phyloP scores from a whole-genome alignment of 2,888 invertebrate genomes.

The Leptogaster cylindrica region DNA sequence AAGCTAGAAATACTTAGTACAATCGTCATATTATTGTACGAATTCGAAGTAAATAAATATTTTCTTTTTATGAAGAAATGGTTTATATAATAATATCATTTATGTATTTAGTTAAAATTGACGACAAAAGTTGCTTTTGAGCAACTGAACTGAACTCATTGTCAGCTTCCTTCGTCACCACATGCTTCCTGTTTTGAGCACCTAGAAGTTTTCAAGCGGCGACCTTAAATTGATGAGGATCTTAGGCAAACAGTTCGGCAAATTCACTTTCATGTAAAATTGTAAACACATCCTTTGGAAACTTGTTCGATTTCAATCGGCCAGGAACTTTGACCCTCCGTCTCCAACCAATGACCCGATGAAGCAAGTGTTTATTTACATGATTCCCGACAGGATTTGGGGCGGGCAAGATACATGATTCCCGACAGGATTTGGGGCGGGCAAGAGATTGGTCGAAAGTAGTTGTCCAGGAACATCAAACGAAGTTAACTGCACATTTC shows the following conservation, averaged over 20 bases:
- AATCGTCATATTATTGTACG: conserved; percentile 20
- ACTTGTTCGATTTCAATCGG: conserved; percentile 10
- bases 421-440: neutral
- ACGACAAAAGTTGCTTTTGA: neutral
- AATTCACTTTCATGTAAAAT: conserved; percentile 30
- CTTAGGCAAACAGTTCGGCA: conserved; percentile 10
- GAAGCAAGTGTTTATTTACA: conserved; percentile 23
- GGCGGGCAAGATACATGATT: neutral
- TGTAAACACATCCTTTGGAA: conserved; percentile 7
- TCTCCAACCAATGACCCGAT: neutral
- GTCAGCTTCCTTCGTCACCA: no score
- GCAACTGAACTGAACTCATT: no score
- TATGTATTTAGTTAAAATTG: neutral
- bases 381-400: neutral
- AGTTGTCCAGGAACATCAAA: no score
- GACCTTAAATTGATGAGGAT: conserved; percentile 22
- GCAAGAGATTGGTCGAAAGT: no score
- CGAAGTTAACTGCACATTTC: no score
- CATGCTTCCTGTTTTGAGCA: no score
- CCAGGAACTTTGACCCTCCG: conserved; percentile 23
- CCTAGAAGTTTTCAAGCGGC: no score
- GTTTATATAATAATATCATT: neutral
- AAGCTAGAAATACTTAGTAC: no score
- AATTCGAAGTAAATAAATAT: conserved; percentile 21
- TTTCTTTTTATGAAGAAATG: conserved; percentile 23